Evolutionary conservation across 1,140 invertebrate genomes (phyloP).

Genomic region (Stegodyphus mimosarum): DNA sequence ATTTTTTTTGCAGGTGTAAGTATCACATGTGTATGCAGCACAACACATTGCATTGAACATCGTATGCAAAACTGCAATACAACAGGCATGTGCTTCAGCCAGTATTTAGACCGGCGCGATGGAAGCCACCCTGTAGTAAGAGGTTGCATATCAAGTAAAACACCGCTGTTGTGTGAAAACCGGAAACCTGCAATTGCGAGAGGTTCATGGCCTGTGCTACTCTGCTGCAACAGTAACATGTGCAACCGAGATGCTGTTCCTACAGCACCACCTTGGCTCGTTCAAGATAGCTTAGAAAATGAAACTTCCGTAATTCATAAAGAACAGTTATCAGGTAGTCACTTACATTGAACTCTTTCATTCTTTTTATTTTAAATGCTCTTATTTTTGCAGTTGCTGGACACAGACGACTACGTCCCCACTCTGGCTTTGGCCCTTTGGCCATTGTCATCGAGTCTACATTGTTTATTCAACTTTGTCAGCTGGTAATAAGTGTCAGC

Average conservation of each 20-base stretch:
- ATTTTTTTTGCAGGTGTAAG: slow-evolving; percentile 61
- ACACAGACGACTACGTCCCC: too few relatives aligned
- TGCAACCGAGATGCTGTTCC: slow-evolving; percentile 64
- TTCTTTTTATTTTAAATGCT: too few relatives aligned
- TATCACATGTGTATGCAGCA: slow-evolving; percentile 64
- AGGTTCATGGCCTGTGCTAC: slow-evolving; percentile 64
- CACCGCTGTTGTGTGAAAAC: slow-evolving; percentile 63
- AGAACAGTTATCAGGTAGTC: neutral
- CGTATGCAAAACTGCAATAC: slow-evolving; percentile 62
- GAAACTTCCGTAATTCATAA: neutral
- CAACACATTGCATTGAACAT: slow-evolving; percentile 61
- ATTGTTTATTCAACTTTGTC: too few relatives aligned
- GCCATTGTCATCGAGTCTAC: too few relatives aligned
- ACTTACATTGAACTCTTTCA: too few relatives aligned
- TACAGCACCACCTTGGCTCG: slow-evolving; percentile 47
- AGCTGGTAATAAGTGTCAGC: too few relatives aligned
- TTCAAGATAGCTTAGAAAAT: neutral
- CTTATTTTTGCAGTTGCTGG: too few relatives aligned
- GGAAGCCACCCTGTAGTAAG: slow-evolving; percentile 63
- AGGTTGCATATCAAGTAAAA: slow-evolving; percentile 63
- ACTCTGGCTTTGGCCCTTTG: too few relatives aligned
- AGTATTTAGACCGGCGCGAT: slow-evolving; percentile 64
- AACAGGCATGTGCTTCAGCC: slow-evolving; percentile 64
- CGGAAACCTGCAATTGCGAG: slow-evolving; percentile 49
- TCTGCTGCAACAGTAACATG: slow-evolving; percentile 67